phyloP scores from a whole-genome alignment of 2,888 invertebrate species.

The Cheiracanthium punctorium region DNA sequence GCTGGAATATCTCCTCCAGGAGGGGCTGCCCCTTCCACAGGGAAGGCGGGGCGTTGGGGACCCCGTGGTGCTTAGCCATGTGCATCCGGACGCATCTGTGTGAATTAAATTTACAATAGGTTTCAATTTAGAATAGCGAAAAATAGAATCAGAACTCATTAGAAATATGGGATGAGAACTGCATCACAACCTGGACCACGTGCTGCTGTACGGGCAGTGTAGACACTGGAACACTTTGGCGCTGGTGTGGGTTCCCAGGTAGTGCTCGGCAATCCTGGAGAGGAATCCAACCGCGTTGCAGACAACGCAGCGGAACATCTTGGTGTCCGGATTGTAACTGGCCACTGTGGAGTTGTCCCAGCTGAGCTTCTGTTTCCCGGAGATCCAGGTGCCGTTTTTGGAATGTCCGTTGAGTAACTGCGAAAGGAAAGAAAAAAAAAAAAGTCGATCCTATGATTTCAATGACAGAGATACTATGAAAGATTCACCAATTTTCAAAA shows the following conservation, averaged over 20 bases:
- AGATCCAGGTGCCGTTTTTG: slow-evolving; percentile 79
- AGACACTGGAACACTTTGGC: slow-evolving; percentile 81
- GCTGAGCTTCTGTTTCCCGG: slow-evolving; percentile 83
- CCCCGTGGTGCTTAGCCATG: slow-evolving; percentile 84
- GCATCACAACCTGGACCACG: slow-evolving; percentile 86
- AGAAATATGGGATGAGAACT: no score
- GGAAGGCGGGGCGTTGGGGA: slow-evolving; percentile 78
- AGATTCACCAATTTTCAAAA: no score
- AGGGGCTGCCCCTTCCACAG: slow-evolving; percentile 83
- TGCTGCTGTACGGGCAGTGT: slow-evolving; percentile 85
- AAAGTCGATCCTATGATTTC: neutral
- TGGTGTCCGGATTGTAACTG: slow-evolving; percentile 85
- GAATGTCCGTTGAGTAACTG: slow-evolving; percentile 49
- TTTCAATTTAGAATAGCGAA: no score
- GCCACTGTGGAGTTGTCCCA: slow-evolving; percentile 89
- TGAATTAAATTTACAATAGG: no score
- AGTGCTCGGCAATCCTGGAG: slow-evolving; percentile 85
- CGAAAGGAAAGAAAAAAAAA: neutral
- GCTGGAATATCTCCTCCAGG: slow-evolving; percentile 84
- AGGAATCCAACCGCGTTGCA: slow-evolving; percentile 84
- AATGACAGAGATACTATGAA: no score
- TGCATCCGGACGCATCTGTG: slow-evolving; percentile 85
- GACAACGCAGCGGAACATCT: slow-evolving; percentile 85
- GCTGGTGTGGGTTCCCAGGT: slow-evolving; percentile 85
- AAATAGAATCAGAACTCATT: no score